A percentile compares a stretch with the other conserved stretches of the same genome.
Conservation (phyloP, 2,113 vertebrate species). For the Peucedramus taeniatus region DNA sequence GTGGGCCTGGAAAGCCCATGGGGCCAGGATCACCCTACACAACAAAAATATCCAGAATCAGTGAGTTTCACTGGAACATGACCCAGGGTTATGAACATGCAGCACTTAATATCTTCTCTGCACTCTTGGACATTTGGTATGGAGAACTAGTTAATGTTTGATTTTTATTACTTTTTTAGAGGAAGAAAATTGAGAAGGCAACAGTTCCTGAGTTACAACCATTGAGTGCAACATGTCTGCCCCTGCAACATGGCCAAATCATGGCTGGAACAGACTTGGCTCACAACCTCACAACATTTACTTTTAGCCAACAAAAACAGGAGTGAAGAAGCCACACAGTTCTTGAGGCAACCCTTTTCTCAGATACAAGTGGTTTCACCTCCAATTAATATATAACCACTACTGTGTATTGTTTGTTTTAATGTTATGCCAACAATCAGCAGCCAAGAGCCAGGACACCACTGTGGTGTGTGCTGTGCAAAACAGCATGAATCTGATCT, state of each 20-base stretch:
- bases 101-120: background rate
- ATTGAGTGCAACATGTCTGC: rapidly evolving
- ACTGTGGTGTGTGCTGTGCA: background rate
- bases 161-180: background rate
- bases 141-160: background rate
- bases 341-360: background rate
- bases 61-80: background rate
- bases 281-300: background rate
- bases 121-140: background rate
- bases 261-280: background rate
- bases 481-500: background rate
- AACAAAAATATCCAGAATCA: background rate
- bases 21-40: slow-evolving; percentile 84
- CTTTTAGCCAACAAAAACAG: background rate
- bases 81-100: background rate
- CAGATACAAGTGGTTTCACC: background rate
- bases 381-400: background rate
- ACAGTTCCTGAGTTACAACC: background rate
- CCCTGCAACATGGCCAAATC: background rate
- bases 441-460: background rate
- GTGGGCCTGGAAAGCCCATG: slow-evolving; percentile 76
- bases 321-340: background rate
- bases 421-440: background rate
- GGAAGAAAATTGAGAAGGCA: background rate
- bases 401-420: background rate